Percentiles rank a stretch among this genome's conserved stretches.
Evolutionary conservation across 2,797 vertebrate genomes (phyloP).

Genomic region (Zalophus californianus): DNA sequence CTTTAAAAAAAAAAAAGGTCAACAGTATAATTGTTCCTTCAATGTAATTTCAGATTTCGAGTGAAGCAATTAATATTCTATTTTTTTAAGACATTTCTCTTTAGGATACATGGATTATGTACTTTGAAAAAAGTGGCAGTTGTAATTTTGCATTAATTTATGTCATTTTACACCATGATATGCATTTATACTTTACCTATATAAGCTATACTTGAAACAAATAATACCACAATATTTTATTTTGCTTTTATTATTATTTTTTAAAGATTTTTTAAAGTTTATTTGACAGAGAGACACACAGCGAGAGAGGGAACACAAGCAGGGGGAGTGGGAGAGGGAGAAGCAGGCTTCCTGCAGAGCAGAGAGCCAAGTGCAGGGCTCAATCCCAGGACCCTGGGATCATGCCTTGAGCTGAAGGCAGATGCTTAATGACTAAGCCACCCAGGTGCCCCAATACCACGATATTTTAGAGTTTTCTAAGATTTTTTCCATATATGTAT

Average conservation of each 20-base stretch:
- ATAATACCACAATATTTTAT: neutral
- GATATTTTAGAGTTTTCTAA: neutral
- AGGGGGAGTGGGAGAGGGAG: too few species aligned
- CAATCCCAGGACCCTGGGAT: too few species aligned
- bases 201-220: neutral
- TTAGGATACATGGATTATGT: neutral
- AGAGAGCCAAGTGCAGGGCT: too few species aligned
- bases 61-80: neutral
- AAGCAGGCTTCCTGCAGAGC: too few species aligned
- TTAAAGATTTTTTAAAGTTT: too few species aligned
- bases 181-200: neutral
- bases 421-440: too few species aligned
- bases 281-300: too few species aligned
- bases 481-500: neutral
- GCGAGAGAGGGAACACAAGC: too few species aligned
- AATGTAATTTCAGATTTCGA: slow-evolving; percentile 18
- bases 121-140: neutral
- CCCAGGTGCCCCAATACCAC: neutral
- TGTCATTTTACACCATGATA: neutral
- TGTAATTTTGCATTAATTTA: neutral
- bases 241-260: too few species aligned
- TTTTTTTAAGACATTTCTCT: slow-evolving; percentile 2
- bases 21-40: neutral
- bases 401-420: too few species aligned
- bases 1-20: neutral